Conservation (phyloP, 2,888 invertebrate genomes). For the Cephus pygmeus region DNA sequence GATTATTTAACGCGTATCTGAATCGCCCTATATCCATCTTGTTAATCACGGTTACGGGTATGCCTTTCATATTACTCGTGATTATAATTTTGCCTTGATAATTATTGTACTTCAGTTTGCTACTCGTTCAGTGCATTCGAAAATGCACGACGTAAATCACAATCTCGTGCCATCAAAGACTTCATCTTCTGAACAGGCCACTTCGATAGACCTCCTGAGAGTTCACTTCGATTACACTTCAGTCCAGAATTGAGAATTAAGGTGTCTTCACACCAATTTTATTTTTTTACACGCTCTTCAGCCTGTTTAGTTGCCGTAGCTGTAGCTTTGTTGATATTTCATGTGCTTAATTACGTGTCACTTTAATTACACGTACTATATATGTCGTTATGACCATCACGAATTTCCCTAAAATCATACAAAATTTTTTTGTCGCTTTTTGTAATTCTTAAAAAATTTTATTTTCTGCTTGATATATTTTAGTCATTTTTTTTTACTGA, state of each 20-base stretch:
- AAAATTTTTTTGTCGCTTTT: no score
- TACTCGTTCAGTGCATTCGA: background rate
- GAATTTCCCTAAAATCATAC: no score
- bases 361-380: no score
- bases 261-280: no score
- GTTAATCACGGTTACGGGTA: background rate
- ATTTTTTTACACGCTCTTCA: no score
- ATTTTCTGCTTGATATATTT: no score
- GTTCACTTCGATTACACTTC: background rate
- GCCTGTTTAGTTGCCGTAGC: conserved; percentile 6
- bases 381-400: no score
- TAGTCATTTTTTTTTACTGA: no score
- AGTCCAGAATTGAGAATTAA: background rate
- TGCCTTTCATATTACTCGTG: background rate
- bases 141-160: background rate
- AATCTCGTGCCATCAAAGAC: background rate
- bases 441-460: no score
- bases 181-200: background rate
- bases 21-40: no score
- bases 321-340: background rate
- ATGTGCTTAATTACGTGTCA: no score
- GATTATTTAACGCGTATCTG: background rate
- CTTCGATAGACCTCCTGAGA: background rate
- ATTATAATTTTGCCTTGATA: background rate
- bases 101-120: background rate